A percentile compares a stretch with the other conserved stretches of the same genome.
Conservation (phyloP, 64 coral and sea anemone species). For the Exaiptasia diaphana region DNA sequence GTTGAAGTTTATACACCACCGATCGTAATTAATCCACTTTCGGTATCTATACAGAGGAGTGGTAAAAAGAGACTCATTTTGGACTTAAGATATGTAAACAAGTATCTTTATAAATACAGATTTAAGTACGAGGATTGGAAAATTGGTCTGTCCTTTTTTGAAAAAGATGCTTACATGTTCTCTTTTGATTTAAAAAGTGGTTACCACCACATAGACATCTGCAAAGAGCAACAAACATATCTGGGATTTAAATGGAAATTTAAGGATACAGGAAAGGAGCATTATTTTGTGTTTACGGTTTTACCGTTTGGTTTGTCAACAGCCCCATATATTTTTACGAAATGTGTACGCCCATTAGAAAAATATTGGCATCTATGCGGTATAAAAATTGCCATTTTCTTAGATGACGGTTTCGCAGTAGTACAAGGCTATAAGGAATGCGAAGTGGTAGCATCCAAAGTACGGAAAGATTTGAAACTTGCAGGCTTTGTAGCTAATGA, state of each 20-base stretch:
- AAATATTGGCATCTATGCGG: constrained; percentile 53
- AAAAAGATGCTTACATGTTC: constrained; percentile 12
- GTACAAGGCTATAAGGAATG: background rate
- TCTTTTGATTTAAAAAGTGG: constrained; percentile 50
- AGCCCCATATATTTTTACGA: constrained; percentile 47
- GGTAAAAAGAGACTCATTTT: constrained; percentile 48
- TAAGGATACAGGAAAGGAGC: background rate
- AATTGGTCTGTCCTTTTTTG: constrained; percentile 11
- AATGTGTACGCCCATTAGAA: constrained; percentile 49
- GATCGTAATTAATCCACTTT: constrained; percentile 1
- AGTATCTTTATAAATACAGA: constrained; percentile 20
- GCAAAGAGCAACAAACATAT: constrained; percentile 33
- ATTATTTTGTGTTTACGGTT: constrained; percentile 37
- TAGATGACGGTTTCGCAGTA: constrained; percentile 1
- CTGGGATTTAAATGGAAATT: constrained; percentile 42
- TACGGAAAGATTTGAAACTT: background rate
- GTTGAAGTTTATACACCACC: background rate
- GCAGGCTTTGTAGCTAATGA: constrained; percentile 25
- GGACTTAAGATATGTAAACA: constrained; percentile 23
- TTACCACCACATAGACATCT: constrained; percentile 53
- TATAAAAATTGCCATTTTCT: constrained; percentile 39
- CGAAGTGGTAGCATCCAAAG: background rate
- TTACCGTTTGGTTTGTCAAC: constrained; percentile 3
- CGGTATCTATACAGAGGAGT: constrained; percentile 10
- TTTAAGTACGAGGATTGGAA: constrained; percentile 43